Evolutionary conservation across 1,140 invertebrate genomes (phyloP), one percentile per base, ranked within the genome.

Genomic region (Pentalonia nigronervosa): DNA sequence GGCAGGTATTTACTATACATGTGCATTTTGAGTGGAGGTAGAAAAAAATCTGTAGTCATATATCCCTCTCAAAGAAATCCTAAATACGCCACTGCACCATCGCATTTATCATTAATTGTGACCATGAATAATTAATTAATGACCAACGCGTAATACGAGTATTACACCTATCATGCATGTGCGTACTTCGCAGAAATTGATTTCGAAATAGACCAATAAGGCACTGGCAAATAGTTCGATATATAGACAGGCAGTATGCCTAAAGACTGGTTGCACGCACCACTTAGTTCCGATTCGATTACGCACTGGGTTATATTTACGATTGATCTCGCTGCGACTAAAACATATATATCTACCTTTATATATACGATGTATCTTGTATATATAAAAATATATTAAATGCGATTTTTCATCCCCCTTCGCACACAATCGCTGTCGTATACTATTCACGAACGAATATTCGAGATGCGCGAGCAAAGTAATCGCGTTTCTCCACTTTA

Each of bases 401-500:
- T 23, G 34, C 20, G 76, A 83, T 36, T 36, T 83, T 36, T 83
- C 21, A 67, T 67, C 14, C 30, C 30, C n/a, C 21, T 53, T 30
- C 11, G 30, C 30, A 67, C 14, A 67, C n/a, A 67, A 30, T 81
- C 67, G 41, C 41, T 6, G 8, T 34, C 34, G 76, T 36, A 41
- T 41, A 36, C 17, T 36, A 21, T 53, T 21, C 34, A 1, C 41
- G 23, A 45, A 45, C 83, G 36, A 45, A 36, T 34, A 36, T 83
- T 83, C 34, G 76, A 36, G 20, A 83, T 83, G 20, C 76, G 20
- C 34, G 76, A 17, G 20, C 34, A 83, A 86, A 86, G 83, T 86
- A 86, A 86, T 86, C 47, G 41, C 83, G 25, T 86, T 86, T 86
- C 83, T 86, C 23, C 83, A 86, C 41, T 45, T 86, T 47, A 3